Evolutionary conservation across 37 sponge, comb jelly and placozoan species (phyloP).

Genomic region (Axinella damicornis): DNA sequence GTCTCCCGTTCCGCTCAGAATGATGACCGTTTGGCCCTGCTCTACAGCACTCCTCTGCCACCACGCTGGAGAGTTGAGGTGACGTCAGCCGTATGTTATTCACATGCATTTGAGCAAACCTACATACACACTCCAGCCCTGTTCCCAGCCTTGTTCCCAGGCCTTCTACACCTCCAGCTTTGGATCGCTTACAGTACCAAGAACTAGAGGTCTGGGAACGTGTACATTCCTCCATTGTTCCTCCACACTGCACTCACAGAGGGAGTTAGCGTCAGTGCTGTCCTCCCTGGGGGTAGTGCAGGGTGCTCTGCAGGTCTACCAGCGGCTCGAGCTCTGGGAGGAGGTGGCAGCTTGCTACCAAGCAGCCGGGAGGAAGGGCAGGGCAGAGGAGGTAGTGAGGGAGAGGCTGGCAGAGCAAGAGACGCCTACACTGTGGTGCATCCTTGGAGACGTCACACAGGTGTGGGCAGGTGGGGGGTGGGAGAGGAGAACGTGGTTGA

Average conservation of each 20-base stretch:
- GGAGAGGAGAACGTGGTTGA: not conserved
- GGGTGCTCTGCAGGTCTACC: constrained; percentile 86
- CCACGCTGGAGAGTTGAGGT: constrained; percentile 82
- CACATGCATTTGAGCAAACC: too few relatives aligned
- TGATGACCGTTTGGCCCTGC: constrained; percentile 18
- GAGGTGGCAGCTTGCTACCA: constrained; percentile 77
- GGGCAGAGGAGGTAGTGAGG: constrained; percentile 63
- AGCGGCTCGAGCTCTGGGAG: constrained; percentile 90
- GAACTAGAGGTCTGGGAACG: too few relatives aligned
- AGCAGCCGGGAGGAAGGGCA: constrained; percentile 61
- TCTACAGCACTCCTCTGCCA: constrained; percentile 64
- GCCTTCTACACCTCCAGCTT: not conserved
- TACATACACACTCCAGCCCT: too few relatives aligned
- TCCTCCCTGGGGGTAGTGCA: constrained; percentile 60
- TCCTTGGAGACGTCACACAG: constrained; percentile 89
- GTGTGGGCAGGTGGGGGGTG: constrained; percentile 4
- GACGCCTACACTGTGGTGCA: constrained; percentile 83
- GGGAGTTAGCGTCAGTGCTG: constrained; percentile 76
- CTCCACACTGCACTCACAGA: constrained; percentile 39
- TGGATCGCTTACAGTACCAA: not conserved
- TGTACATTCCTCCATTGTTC: not conserved
- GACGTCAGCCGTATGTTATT: not conserved
- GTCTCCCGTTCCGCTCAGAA: not conserved
- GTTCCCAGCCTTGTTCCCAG: too few relatives aligned
- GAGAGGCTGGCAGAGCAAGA: constrained; percentile 52